These are phyloP conservation scores for Penaeus chinensis DNA, from an alignment of 1,140 invertebrate species.

Conservation along the genomic window DNA sequence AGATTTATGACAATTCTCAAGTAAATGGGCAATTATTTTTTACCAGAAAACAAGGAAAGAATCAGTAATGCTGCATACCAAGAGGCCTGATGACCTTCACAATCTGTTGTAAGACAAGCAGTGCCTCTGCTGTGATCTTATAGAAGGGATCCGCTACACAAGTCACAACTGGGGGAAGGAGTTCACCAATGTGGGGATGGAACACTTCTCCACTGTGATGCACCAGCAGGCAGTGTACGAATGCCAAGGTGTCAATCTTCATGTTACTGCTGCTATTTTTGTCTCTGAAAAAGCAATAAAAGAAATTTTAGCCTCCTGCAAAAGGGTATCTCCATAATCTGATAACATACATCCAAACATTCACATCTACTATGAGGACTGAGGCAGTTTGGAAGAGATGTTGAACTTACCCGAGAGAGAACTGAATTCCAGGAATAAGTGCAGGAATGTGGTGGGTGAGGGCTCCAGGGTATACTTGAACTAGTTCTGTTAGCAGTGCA, in stretches of 20 bases:
- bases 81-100: slow-evolving; percentile 94
- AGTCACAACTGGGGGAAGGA: slow-evolving; percentile 89
- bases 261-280: slow-evolving; percentile 97
- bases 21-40: no score
- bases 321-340: neutral
- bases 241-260: slow-evolving; percentile 97
- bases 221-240: slow-evolving; percentile 87
- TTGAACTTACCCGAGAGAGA: slow-evolving; percentile 79
- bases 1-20: no score
- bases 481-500: slow-evolving; percentile 88
- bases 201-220: slow-evolving; percentile 86
- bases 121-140: slow-evolving; percentile 96
- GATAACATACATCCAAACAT: neutral
- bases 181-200: slow-evolving; percentile 81
- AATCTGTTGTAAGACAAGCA: slow-evolving; percentile 92
- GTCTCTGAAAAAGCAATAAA: slow-evolving; percentile 74
- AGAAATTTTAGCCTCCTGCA: slow-evolving; percentile 20
- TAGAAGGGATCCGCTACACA: slow-evolving; percentile 96
- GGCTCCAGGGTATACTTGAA: slow-evolving; percentile 89
- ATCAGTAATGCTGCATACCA: slow-evolving; percentile 69
- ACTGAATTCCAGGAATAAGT: slow-evolving; percentile 90
- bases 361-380: neutral
- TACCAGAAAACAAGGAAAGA: no score
- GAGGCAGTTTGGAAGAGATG: neutral
- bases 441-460: slow-evolving; percentile 85